Base-by-base conservation (phyloP, 2,888 invertebrate genomes). In the Megalurothrips usitatus region DNA sequence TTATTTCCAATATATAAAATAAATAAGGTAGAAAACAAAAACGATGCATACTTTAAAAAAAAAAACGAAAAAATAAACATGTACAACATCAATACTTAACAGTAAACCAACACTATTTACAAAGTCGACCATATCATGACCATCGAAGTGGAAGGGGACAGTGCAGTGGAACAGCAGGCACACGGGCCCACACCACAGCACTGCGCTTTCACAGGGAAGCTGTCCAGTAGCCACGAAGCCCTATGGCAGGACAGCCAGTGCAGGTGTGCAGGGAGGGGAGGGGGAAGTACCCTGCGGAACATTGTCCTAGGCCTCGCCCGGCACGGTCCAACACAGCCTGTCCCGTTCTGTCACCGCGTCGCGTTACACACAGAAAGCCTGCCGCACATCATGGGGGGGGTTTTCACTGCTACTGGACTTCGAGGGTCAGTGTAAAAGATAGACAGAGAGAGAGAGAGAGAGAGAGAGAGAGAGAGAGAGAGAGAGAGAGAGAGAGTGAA, bases 381-480 rank as follows among this genome's bases (percentile, higher is more conserved):
- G 17, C 58, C 19, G 14, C 58, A 58, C 19, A 14, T 17, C 14
- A 58, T 58, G 58, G 19, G 34, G 34, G 34, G 34, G 34, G 34
- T 43, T 43, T 43, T 43, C 34, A 43, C 68, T 75, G 68, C 26
- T 75, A 75, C 68, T 75, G 68, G 68, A 75, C 68, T 75, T 75
- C 68, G 68, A 75, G 68, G 68, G 68, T 26, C 26, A 75, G 23
- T 10, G 26, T 26, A 23, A 6, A 23, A 68, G 23, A 75, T 26
- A 26, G 6, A 4, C 3, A 43, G 34, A 43, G 34, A 43, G 34
- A 43, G 34, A 43, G 2, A 43, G 34, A 43, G 34, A 43, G 34
- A 43, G 34, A 43, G 34, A 43, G 34, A 43, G 34, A 43, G 34
- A 43, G 34, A 43, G 34, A 43, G 34, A 43, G 34, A 43, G 34